Evolutionary conservation across 2,888 invertebrate genomes (phyloP).

Genomic region (Serrognathus titanus): DNA sequence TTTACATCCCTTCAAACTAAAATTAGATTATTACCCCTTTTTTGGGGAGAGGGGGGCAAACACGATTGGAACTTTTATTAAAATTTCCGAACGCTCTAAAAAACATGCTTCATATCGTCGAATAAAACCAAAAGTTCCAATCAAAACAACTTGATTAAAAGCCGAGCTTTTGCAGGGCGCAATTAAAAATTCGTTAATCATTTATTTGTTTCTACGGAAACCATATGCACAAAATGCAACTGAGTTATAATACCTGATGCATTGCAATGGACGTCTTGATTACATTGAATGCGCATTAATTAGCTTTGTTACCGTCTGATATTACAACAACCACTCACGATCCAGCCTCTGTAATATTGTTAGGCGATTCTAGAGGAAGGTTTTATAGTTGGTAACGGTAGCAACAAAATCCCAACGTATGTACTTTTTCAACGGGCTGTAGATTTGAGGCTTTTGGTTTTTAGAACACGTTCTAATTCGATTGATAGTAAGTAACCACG

Average conservation of each 20-base stretch:
- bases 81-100: background rate
- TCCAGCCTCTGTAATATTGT: too few relatives aligned
- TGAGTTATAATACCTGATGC: too few relatives aligned
- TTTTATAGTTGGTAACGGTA: background rate
- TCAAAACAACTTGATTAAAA: constrained; percentile 17
- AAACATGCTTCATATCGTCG: background rate
- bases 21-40: background rate
- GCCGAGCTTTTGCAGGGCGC: constrained; percentile 12
- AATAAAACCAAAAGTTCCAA: too few relatives aligned
- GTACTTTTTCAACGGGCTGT: too few relatives aligned
- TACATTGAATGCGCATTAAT: too few relatives aligned
- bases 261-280: too few relatives aligned
- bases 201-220: background rate
- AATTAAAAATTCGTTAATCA: constrained; percentile 21
- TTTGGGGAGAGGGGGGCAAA: background rate
- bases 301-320: too few relatives aligned
- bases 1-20: background rate
- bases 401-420: background rate
- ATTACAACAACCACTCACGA: too few relatives aligned
- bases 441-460: background rate
- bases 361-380: too few relatives aligned
- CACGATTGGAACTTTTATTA: background rate
- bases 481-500: constrained; percentile 2
- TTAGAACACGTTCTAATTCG: background rate
- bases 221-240: too few relatives aligned